Conservation (phyloP, 2,888 invertebrate genomes). For the Hydrotaea diabolus region DNA sequence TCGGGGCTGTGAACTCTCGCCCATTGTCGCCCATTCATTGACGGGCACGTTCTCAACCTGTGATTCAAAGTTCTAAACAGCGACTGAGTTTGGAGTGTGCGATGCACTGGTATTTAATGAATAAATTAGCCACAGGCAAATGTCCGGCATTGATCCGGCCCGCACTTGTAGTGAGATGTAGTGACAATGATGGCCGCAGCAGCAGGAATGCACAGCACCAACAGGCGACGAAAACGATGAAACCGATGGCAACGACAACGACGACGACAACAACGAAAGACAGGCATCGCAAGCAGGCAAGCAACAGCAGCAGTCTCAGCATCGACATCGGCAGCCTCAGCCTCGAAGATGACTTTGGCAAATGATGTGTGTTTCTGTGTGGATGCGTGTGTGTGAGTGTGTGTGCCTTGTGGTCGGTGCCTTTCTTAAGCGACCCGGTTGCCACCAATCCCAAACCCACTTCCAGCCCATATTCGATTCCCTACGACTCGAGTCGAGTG, state of each 20-base stretch:
- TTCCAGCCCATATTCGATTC: constrained; percentile 44
- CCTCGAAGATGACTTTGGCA: constrained; percentile 16
- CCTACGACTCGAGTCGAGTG: constrained; percentile 26
- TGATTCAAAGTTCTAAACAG: constrained; percentile 79
- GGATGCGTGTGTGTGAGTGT: neutral
- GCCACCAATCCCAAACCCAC: neutral
- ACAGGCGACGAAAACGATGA: constrained; percentile 26
- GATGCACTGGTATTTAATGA: constrained; percentile 80
- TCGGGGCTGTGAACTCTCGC: constrained; percentile 27
- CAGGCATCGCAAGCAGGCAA: neutral
- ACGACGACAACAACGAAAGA: neutral
- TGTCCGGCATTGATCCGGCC: constrained; percentile 51
- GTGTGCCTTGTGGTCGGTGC: neutral
- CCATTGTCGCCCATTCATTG: neutral
- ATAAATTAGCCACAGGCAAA: constrained; percentile 72
- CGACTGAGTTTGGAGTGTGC: constrained; percentile 79
- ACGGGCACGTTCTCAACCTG: constrained; percentile 73
- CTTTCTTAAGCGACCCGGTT: neutral
- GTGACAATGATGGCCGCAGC: constrained; percentile 28
- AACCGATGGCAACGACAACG: neutral
- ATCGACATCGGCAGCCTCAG: neutral
- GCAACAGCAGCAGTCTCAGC: constrained; percentile 4
- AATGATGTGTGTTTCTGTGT: neutral
- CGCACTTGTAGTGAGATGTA: constrained; percentile 11
- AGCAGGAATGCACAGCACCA: constrained; percentile 37